Conservation (phyloP, 2,113 vertebrate genomes). For the Paradoxurus hermaphroditus region DNA sequence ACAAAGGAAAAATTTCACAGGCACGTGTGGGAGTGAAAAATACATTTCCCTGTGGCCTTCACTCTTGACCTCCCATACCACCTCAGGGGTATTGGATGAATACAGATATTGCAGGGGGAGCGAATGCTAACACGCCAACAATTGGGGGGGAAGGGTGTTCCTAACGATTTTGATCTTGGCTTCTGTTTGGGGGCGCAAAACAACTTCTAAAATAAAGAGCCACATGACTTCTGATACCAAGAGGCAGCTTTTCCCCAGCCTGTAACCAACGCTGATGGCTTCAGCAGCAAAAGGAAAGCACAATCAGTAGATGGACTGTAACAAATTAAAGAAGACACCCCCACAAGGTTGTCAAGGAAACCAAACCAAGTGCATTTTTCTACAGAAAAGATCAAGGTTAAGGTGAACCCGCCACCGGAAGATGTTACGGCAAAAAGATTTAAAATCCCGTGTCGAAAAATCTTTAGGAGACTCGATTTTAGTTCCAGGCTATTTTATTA, state of each 20-base stretch:
- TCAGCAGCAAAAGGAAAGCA: neutral
- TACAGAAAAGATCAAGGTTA: neutral
- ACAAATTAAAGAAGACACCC: constrained; percentile 56
- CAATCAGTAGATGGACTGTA: neutral
- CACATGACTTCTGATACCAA: neutral
- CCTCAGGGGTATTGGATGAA: neutral
- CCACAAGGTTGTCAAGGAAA: constrained; percentile 73
- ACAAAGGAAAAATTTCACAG: neutral
- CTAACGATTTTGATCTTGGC: neutral
- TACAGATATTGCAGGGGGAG: accelerated
- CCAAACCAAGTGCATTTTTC: constrained; percentile 39
- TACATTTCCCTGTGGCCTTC: neutral
- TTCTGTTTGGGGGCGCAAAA: neutral
- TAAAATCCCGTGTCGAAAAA: neutral
- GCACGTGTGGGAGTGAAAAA: neutral
- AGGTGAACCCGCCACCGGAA: neutral
- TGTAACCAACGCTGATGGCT: neutral
- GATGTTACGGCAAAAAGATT: neutral
- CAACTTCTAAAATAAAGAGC: neutral
- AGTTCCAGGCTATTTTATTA: neutral
- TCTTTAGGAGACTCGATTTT: neutral
- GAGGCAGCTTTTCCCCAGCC: neutral
- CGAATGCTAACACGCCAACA: too few species aligned
- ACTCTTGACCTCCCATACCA: neutral
- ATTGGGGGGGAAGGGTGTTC: accelerated